Evolutionary conservation across 1,140 invertebrate genomes (phyloP), one percentile per base, ranked within the genome.

Genomic region (Protaetia brevitarsis): DNA sequence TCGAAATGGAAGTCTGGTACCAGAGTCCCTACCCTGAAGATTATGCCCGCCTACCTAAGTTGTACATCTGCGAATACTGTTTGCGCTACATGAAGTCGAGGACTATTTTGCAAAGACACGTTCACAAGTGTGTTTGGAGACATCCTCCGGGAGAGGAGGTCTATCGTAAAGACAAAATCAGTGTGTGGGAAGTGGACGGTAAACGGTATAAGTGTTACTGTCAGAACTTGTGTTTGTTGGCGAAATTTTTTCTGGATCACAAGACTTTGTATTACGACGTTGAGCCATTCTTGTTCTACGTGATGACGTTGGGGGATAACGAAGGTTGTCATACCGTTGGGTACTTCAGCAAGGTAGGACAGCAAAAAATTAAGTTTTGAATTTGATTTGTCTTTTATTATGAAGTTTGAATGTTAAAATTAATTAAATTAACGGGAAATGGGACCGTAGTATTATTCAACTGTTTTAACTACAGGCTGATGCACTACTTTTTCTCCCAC

Each of bases 21-120:
- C 95, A 97, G 78, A 97, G 96, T 66, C 97, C 97, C 1, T 99
- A 99, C 83, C 97, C 97, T 0, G 94, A 97, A 65, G 94, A 97
- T 72, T 96, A 92, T 76, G 91, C 94, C 66, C 83, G 93, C 2
- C 85, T 96, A 60, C 91, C 95, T 10, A 94, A 96, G 73, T 84
- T 99, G 58, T 99, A 95, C 79, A 88, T 99, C 8, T 99, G 97
- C 81, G 96, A 99, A 83, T 98, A 92, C 82, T 99, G 97, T 77
- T 83, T 99, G 37, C 88, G 94, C 67, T 98, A 98, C 75, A 95
- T 97, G 81, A 95, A 95, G 80, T 94, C 90, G 71, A 85, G 89
- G 63, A 90, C 89, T 27, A 92, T 96, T 31, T 85, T 97, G 36
- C 84, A 89, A 62, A 79, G 96, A 65, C 96, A 99, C 76, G 81